These are phyloP conservation scores for Lycaon pictus DNA, from an alignment of 2,113 vertebrate genomes.

Conservation along the genomic window DNA sequence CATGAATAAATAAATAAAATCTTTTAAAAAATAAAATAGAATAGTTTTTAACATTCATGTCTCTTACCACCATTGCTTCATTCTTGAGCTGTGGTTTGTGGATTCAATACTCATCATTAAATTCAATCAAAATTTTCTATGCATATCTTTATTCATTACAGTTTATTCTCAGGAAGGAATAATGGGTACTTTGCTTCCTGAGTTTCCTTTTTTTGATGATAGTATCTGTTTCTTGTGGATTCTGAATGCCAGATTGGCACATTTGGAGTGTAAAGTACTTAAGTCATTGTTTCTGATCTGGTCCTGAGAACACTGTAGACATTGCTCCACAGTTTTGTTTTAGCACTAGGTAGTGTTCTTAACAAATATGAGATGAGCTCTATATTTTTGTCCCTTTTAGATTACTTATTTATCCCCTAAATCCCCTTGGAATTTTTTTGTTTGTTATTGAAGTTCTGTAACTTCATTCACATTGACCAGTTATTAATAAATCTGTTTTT, in stretches of 20 bases:
- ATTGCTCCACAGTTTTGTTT: not conserved
- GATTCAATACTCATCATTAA: not conserved
- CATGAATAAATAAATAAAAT: no score
- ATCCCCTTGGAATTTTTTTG: not conserved
- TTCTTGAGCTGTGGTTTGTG: not conserved
- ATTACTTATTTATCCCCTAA: not conserved
- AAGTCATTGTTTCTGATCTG: not conserved
- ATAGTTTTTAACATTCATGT: not conserved
- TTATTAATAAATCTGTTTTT: not conserved
- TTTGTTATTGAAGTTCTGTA: not conserved
- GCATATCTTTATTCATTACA: not conserved
- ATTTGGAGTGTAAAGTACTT: not conserved
- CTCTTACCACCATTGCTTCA: not conserved
- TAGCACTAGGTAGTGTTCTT: not conserved
- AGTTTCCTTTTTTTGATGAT: not conserved
- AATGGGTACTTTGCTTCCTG: not conserved
- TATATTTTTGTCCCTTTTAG: not conserved
- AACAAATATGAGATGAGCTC: not conserved
- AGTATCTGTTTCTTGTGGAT: not conserved
- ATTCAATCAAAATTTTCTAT: not conserved
- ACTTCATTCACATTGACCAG: not conserved
- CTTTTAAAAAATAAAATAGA: no score
- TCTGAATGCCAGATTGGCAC: not conserved
- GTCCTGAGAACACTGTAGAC: not conserved
- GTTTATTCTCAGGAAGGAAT: not conserved